Evolutionary conservation across 2,797 vertebrate species (phyloP).

Genomic region (Sebastes umbrosus): DNA sequence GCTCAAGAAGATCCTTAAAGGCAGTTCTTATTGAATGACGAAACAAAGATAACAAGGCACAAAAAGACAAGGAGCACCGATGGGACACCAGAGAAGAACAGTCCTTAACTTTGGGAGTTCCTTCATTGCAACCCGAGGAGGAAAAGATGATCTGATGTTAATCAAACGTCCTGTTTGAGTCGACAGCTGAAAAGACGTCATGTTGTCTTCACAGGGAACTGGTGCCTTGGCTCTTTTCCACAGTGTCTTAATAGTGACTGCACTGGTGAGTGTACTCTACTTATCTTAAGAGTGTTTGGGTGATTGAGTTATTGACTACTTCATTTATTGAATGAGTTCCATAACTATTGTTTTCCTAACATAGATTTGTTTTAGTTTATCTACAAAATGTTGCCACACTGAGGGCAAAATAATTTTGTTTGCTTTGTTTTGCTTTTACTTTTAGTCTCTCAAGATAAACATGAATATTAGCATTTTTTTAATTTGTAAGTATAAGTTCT

Average conservation of each 20-base stretch:
- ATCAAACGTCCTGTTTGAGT: background rate
- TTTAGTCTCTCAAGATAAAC: background rate
- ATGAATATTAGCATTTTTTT: background rate
- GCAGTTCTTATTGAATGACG: background rate
- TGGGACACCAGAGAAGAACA: constrained; percentile 29
- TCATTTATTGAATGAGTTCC: background rate
- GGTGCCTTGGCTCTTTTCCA: constrained; percentile 53
- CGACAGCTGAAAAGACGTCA: constrained; percentile 19
- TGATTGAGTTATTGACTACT: background rate
- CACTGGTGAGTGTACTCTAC: constrained; percentile 67
- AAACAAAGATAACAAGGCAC: background rate
- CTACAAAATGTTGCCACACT: background rate
- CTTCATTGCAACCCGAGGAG: constrained; percentile 23
- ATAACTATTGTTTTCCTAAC: background rate
- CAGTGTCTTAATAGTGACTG: constrained; percentile 46
- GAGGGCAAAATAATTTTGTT: background rate
- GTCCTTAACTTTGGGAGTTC: constrained; percentile 25
- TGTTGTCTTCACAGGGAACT: constrained; percentile 44
- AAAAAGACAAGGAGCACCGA: constrained; percentile 5
- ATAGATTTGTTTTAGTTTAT: background rate
- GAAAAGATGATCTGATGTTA: constrained; percentile 31
- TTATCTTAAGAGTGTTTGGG: background rate
- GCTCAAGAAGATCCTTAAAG: background rate
- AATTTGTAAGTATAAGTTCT: background rate
- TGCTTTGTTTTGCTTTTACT: background rate